Evolutionary conservation across 2,113 vertebrate genomes (phyloP), one percentile per base, ranked within the genome.

Genomic region (Clarias batrachus): DNA sequence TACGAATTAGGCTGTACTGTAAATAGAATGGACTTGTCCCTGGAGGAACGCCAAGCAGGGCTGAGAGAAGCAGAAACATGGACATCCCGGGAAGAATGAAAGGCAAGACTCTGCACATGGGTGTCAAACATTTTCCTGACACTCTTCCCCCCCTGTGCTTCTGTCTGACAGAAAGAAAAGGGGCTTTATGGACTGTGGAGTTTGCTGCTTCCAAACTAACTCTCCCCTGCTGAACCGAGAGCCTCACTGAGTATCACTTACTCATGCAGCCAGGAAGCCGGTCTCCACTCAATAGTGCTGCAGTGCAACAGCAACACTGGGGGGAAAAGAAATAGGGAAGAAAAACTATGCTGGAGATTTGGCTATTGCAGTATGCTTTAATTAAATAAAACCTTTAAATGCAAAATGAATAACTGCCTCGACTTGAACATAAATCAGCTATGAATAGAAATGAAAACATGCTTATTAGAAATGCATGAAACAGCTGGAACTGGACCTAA

Each of bases 21-120:
- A 66, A 56, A 84, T 73, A 85, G 68, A 84, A 85, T 79, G 59
- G 54, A 27, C 41, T 54, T 57, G 41, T 73, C 78, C 59, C 30
- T 37, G 56, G 82, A 81, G 77, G 65, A 86, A 52, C 3, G 52
- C 74, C 59, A 1, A 68, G 3, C 57, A 27, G 37, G 56, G 62
- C 70, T 68, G 59, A 81, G 74, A 56, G 10, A 13, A 83, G 62
- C 79, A 63, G 25, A 52, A 41, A 52, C 62, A 9, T 13, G 6
- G 17, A 59, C 68, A 33, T 80, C 48, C 21, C 17, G 12, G 5
- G 12, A 76, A 63, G 84, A 63, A 30, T 37, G 68, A 73, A 70
- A 59, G 82, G 54, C 65, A 83, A 11, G 66, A 74, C 70, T 41
- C 60, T 27, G 33, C 60, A 78, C 37, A 37, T 33, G 19, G 12